Evolutionary conservation across 2,797 vertebrate genomes (phyloP).

Genomic region (Falco naumanni): DNA sequence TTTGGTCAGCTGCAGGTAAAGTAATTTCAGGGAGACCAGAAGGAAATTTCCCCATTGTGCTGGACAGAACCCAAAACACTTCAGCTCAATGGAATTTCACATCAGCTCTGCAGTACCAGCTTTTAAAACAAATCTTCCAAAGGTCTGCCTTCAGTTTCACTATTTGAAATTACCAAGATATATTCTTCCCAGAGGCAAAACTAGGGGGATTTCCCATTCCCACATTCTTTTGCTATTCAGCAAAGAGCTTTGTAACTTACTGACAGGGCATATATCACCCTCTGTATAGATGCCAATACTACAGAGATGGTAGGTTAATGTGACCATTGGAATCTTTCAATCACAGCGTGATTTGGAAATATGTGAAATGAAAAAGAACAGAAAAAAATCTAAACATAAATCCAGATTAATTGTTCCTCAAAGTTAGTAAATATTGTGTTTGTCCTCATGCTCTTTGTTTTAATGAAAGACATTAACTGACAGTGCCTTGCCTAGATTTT

Average conservation of each 20-base stretch:
- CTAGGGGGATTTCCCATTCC: neutral
- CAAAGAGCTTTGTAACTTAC: neutral
- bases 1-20: neutral
- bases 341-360: neutral
- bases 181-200: conserved; percentile 17
- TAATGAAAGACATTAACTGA: neutral
- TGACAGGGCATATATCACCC: neutral
- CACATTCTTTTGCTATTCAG: conserved; percentile 24
- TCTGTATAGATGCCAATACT: neutral
- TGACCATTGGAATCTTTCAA: neutral
- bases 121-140: neutral
- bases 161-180: conserved; percentile 7
- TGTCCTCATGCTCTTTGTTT: neutral
- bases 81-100: neutral
- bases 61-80: neutral
- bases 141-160: neutral
- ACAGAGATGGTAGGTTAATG: neutral
- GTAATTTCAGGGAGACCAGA: neutral
- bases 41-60: neutral
- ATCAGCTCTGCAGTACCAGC: neutral
- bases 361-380: neutral
- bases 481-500: neutral
- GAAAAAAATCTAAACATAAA: neutral
- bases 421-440: neutral
- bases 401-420: neutral